Base-by-base conservation (phyloP, 2,888 invertebrate species). In the Drosophila falleni region DNA sequence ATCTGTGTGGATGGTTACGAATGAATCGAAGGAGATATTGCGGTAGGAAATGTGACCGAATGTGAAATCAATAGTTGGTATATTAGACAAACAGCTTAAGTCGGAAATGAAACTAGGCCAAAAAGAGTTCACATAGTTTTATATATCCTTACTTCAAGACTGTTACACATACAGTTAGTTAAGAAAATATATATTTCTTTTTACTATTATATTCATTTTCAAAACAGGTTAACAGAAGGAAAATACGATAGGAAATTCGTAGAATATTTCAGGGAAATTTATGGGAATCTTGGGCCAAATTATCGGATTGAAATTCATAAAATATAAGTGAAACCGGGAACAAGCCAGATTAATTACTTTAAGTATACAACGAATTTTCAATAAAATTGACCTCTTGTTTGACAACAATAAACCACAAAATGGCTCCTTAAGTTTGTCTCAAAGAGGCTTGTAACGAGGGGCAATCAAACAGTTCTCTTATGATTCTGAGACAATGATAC, bases 401-500 rank as follows among this genome's bases (percentile, higher is more conserved):
- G n/a, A 49, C 5, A 10, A 37, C 23, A 54, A 31, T 47, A 33
- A 53, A 49, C 42, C 54, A 44, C 62, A 35, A 9, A 50, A 39
- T 5, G 39, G 53, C 31, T 19, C 4, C 33, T 11, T 8, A 42
- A 42, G 15, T 33, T 42, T 47, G 5, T 9, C 58, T 9, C 35
- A 58, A 41, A 51, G 26, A 15, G 51, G 54, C 50, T 58, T 49
- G 63, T 82, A 80, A 82, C 78, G 70, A 75, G 75, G 37, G 55
- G 39, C 66, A 71, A 80, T 85, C 71, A 67, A 77, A 61, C 47
- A 39, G 65, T 29, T 47, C 71, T 65, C 72, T 74, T 72, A 67
- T 66, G 53, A 33, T 44, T 23, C 54, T n/a, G 11, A 11, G 11
- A 11, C n/a, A 31, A 62, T 72, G 63, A 26, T 46, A 47, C 44